Evolutionary conservation across 2,888 invertebrate genomes (phyloP).

Genomic region (Limnephilus auricula): DNA sequence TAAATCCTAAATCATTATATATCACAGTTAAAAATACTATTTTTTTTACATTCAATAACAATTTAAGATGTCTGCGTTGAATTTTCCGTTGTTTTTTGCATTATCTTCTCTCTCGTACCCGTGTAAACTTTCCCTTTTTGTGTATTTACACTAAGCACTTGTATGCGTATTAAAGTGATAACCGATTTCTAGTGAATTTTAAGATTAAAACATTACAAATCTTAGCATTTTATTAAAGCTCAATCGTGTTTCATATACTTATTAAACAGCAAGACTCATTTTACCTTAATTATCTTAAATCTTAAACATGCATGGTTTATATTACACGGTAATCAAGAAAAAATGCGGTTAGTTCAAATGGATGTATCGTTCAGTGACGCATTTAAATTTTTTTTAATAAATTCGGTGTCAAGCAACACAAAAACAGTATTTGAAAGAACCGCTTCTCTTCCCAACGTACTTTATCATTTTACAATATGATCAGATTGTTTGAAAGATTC

Average conservation of each 20-base stretch:
- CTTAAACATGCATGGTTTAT: constrained; percentile 16
- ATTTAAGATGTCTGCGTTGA: background rate
- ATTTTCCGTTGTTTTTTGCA: background rate
- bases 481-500: background rate
- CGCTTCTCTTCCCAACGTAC: background rate
- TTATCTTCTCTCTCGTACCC: background rate
- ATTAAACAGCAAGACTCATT: constrained; percentile 40
- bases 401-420: background rate
- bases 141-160: constrained; percentile 2
- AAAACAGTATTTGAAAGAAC: background rate
- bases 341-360: background rate
- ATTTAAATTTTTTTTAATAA: background rate
- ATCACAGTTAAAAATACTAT: constrained; percentile 19
- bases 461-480: background rate
- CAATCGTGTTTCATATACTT: constrained; percentile 58
- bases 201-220: constrained; percentile 56
- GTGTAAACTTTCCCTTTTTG: background rate
- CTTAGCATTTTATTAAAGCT: constrained; percentile 66
- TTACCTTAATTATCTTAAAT: constrained; percentile 20
- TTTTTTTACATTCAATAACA: background rate
- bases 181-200: constrained; percentile 44
- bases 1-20: background rate
- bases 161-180: constrained; percentile 27
- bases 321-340: background rate
- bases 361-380: background rate